A percentile compares a stretch with the other conserved stretches of the same genome.
These are phyloP conservation scores for Pectinophora gossypiella DNA, from an alignment of 1,140 invertebrate genomes.

Conservation along the genomic window DNA sequence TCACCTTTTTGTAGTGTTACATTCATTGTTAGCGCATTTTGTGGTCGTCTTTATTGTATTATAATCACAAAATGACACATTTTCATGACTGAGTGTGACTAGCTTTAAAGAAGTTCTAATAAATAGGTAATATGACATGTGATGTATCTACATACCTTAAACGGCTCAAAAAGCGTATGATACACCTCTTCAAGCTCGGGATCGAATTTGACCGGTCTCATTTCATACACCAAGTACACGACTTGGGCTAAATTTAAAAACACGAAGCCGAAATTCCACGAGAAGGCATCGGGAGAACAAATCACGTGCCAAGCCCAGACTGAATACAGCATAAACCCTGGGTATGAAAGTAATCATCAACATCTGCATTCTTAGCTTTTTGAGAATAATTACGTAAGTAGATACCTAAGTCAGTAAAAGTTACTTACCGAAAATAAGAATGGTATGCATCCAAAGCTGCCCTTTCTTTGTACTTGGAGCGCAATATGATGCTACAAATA, in stretches of 20 bases:
- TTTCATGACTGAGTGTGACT: too few relatives aligned
- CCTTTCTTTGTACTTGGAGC: slow-evolving; percentile 86
- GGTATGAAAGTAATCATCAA: too few relatives aligned
- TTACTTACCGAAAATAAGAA: slow-evolving; percentile 85
- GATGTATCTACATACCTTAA: slow-evolving; percentile 80
- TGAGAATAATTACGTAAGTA: too few relatives aligned
- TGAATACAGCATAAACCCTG: slow-evolving; percentile 88
- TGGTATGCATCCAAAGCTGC: slow-evolving; percentile 87
- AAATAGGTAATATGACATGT: not conserved
- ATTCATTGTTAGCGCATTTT: too few relatives aligned
- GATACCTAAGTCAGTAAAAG: too few relatives aligned
- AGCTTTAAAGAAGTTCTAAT: too few relatives aligned
- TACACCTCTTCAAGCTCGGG: slow-evolving; percentile 91
- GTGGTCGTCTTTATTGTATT: too few relatives aligned
- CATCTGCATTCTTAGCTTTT: too few relatives aligned
- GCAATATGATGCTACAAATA: slow-evolving; percentile 85
- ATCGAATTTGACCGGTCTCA: slow-evolving; percentile 90
- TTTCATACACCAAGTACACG: slow-evolving; percentile 87
- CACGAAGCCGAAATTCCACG: slow-evolving; percentile 92
- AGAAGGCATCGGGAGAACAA: slow-evolving; percentile 91
- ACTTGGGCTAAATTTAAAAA: slow-evolving; percentile 90
- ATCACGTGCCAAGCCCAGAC: slow-evolving; percentile 94
- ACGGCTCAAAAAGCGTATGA: slow-evolving; percentile 87
- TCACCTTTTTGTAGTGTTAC: too few relatives aligned
- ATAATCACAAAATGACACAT: too few relatives aligned